These are phyloP conservation scores for Ptyas mucosa DNA, from an alignment of 2,113 vertebrate genomes.

Conservation along the genomic window DNA sequence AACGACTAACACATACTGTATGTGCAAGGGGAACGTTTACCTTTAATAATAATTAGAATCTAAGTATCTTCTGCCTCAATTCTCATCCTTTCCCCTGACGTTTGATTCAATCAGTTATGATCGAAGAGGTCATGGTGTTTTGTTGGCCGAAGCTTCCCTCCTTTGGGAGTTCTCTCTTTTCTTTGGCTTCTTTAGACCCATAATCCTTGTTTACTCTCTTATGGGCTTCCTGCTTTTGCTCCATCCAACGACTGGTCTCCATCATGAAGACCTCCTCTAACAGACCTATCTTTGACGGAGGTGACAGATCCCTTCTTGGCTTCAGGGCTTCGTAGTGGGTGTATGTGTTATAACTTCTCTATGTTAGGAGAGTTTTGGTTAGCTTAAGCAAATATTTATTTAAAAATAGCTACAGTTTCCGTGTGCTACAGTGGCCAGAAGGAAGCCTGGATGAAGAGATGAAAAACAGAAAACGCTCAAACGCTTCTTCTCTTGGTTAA, in stretches of 20 bases:
- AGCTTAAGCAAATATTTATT: conserved; percentile 5
- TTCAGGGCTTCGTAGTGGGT: neutral
- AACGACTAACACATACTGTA: too few relatives aligned
- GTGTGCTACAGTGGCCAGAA: neutral
- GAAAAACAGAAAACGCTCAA: conserved; percentile 13
- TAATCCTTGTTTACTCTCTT: neutral
- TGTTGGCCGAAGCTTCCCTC: neutral
- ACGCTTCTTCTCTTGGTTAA: conserved; percentile 41
- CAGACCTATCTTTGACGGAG: too few relatives aligned
- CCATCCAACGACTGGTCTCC: neutral
- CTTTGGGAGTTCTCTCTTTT: neutral
- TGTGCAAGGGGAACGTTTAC: too few relatives aligned
- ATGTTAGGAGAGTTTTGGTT: neutral
- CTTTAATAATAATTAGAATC: neutral
- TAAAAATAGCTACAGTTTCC: conserved; percentile 40
- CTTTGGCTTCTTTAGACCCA: neutral
- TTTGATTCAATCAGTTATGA: neutral
- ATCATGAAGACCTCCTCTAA: neutral
- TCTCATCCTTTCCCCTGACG: neutral
- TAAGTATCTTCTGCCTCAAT: neutral
- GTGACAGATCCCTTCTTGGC: too few relatives aligned
- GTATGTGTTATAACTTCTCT: neutral
- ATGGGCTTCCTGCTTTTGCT: neutral
- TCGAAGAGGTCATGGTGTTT: neutral
- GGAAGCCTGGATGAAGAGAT: neutral